phyloP scores from a whole-genome alignment of 2,113 vertebrate genomes.

The Hiodon tergisus region DNA sequence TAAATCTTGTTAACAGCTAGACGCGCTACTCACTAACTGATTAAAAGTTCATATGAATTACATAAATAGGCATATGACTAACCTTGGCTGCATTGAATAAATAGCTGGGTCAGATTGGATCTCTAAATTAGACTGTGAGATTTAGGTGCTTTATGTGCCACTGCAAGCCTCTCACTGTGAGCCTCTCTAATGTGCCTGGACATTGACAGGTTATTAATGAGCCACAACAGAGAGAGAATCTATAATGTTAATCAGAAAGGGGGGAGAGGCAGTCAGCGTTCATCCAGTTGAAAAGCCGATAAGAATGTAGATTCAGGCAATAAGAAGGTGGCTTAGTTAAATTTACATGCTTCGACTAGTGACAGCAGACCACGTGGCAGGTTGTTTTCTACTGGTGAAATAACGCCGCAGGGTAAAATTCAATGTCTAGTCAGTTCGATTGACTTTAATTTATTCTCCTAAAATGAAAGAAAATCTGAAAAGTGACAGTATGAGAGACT shows the following conservation, averaged over 20 bases:
- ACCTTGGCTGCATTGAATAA: too few species aligned
- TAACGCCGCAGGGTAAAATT: neutral
- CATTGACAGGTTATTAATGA: slow-evolving; percentile 35
- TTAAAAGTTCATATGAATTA: too few species aligned
- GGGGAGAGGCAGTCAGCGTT: slow-evolving; percentile 14
- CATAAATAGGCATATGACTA: too few species aligned
- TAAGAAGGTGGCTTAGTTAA: slow-evolving; percentile 22
- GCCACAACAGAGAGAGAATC: slow-evolving; percentile 32
- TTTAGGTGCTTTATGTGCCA: too few species aligned
- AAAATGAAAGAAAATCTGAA: neutral
- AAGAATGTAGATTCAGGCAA: slow-evolving; percentile 22
- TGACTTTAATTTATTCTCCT: neutral
- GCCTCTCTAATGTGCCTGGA: slow-evolving; percentile 25
- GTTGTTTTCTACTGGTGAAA: slow-evolving; percentile 5
- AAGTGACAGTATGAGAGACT: neutral
- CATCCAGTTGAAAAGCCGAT: slow-evolving; percentile 22
- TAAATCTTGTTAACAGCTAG: too few species aligned
- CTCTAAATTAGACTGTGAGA: too few species aligned
- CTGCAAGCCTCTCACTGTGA: neutral
- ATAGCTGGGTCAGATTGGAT: too few species aligned
- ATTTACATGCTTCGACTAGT: slow-evolving; percentile 1
- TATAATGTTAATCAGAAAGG: slow-evolving; percentile 21
- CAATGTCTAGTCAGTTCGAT: neutral
- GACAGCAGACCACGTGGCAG: neutral
- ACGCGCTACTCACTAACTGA: too few species aligned